Conservation (phyloP, 2,113 vertebrate genomes). For the Propithecus coquereli region DNA sequence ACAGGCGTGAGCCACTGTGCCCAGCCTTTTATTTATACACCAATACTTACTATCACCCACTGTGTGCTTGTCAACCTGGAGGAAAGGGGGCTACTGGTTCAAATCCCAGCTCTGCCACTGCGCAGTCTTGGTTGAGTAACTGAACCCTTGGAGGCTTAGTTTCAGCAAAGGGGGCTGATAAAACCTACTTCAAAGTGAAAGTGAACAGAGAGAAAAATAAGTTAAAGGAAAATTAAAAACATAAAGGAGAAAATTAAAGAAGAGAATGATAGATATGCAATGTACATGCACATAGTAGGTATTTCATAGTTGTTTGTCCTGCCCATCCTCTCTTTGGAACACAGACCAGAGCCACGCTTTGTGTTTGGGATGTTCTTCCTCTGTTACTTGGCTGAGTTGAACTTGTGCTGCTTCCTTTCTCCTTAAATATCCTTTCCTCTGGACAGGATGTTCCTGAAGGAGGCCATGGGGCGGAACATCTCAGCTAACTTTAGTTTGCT, state of each 20-base stretch:
- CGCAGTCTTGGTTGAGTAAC: not conserved
- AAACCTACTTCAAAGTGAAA: not conserved
- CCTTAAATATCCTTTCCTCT: conserved; percentile 69
- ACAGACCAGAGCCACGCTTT: not conserved
- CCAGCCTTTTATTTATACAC: not conserved
- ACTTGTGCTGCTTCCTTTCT: conserved; percentile 52
- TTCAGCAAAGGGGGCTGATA: not conserved
- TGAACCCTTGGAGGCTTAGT: not conserved
- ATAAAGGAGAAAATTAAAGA: not conserved
- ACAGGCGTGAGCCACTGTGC: too few relatives aligned
- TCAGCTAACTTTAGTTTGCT: conserved; percentile 59
- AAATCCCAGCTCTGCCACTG: not conserved
- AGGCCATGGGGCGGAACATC: conserved; percentile 25
- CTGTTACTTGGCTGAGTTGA: conserved; percentile 27
- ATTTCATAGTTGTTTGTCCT: not conserved
- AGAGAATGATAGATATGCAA: not conserved
- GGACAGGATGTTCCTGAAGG: conserved; percentile 66
- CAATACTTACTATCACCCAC: not conserved
- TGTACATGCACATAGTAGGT: not conserved
- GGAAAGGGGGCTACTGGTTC: not conserved
- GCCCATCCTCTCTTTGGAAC: not conserved
- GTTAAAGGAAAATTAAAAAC: not conserved
- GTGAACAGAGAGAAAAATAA: not conserved
- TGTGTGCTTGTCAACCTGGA: too few relatives aligned
- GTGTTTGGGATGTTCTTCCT: not conserved